A percentile compares a stretch with the other conserved stretches of the same genome.
These are phyloP conservation scores for Mimas tiliae DNA, from an alignment of 2,888 invertebrate genomes.

Conservation along the genomic window DNA sequence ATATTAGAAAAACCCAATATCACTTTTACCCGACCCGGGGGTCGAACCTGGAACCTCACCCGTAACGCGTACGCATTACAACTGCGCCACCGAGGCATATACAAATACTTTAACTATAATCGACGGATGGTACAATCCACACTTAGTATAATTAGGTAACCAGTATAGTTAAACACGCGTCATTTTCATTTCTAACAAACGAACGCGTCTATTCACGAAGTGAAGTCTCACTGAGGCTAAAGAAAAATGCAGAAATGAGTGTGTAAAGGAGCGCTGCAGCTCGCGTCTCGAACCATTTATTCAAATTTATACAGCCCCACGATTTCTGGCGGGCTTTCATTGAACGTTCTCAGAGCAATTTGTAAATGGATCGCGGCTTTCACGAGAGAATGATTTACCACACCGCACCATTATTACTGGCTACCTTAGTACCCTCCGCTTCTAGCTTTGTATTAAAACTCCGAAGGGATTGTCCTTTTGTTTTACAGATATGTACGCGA, in stretches of 20 bases:
- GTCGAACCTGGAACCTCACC: too few relatives aligned
- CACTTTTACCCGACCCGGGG: too few relatives aligned
- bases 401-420: conserved; percentile 42
- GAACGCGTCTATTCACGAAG: conserved; percentile 15
- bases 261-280: conserved; percentile 47
- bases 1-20: too few relatives aligned
- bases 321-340: conserved; percentile 61
- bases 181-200: conserved; percentile 11
- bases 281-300: conserved; percentile 58
- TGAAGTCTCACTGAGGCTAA: conserved; percentile 18
- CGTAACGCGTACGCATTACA: too few relatives aligned
- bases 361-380: conserved; percentile 72
- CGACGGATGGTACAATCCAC: too few relatives aligned
- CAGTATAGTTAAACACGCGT: background rate
- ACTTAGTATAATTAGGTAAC: background rate
- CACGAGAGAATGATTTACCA: conserved; percentile 56
- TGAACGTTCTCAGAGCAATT: conserved; percentile 68
- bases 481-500: conserved; percentile 1
- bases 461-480: conserved; percentile 18
- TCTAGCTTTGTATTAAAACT: conserved; percentile 34
- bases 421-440: conserved; percentile 34
- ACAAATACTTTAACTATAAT: too few relatives aligned
- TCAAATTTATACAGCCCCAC: conserved; percentile 74
- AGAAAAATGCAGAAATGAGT: conserved; percentile 52
- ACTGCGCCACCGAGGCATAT: too few relatives aligned